phyloP scores from a whole-genome alignment of 2,113 vertebrate genomes.

The Myocastor coypus region DNA sequence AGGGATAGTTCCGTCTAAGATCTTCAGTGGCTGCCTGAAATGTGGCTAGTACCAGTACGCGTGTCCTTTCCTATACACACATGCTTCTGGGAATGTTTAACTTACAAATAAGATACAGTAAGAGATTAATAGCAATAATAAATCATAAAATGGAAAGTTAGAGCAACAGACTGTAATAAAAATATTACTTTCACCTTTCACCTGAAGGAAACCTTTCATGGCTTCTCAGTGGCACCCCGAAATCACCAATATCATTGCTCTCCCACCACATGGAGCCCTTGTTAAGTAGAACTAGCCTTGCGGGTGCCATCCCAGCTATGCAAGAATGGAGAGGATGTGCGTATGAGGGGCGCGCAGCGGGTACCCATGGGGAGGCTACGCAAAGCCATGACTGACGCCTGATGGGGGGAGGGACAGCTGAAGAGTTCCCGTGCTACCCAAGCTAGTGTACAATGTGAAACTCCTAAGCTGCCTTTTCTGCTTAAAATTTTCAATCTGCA shows the following conservation, averaged over 20 bases:
- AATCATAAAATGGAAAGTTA: not conserved
- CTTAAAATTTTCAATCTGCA: not conserved
- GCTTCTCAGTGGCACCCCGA: not conserved
- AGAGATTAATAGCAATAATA: not conserved
- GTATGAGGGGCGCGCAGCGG: too few species aligned
- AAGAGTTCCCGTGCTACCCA: not conserved
- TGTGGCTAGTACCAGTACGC: not conserved
- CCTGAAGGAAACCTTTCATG: not conserved
- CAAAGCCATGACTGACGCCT: not conserved
- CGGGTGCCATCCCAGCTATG: too few species aligned
- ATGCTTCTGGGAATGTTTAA: not conserved
- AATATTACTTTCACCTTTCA: not conserved
- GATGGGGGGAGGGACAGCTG: not conserved
- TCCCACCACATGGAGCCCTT: not conserved
- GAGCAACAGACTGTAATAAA: not conserved
- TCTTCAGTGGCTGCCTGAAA: not conserved
- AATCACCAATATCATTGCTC: not conserved
- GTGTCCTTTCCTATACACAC: not conserved
- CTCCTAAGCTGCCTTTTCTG: not conserved
- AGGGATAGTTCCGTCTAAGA: too few species aligned
- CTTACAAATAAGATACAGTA: not conserved
- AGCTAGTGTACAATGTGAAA: not conserved
- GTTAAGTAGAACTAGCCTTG: not conserved
- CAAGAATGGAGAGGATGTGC: too few species aligned
- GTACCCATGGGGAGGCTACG: too few species aligned